A percentile compares a stretch with the other conserved stretches of the same genome.
Evolutionary conservation across 2,113 vertebrate species (phyloP).

Genomic region (Herpailurus yagouaroundi): DNA sequence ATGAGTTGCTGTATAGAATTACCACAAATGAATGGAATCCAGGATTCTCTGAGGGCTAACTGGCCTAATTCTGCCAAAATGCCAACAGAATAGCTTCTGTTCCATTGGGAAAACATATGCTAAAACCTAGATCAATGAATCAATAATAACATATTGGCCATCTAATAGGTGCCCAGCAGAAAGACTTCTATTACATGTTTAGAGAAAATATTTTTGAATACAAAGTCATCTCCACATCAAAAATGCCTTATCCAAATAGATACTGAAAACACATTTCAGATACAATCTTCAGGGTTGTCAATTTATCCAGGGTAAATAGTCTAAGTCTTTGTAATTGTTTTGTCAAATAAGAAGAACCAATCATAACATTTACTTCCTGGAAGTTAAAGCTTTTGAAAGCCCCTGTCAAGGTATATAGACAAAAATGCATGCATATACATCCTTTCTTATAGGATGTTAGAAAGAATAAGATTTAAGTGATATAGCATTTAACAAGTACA

Average conservation of each 20-base stretch:
- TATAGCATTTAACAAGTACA: neutral
- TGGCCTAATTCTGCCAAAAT: constrained; percentile 49
- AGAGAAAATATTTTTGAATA: constrained; percentile 5
- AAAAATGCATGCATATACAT: neutral
- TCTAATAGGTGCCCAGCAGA: neutral
- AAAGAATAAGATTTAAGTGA: constrained; percentile 44
- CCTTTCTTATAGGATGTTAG: constrained; percentile 35
- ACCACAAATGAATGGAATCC: constrained; percentile 35
- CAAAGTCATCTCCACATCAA: neutral
- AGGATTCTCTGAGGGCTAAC: constrained; percentile 58
- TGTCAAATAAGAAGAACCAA: constrained; percentile 24
- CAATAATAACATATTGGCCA: constrained; percentile 56
- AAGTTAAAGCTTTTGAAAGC: constrained; percentile 50
- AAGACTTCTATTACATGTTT: neutral
- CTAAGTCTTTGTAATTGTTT: neutral
- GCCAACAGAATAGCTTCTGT: constrained; percentile 44
- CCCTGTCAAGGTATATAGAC: neutral
- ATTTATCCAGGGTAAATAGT: neutral
- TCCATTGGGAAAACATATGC: constrained; percentile 70
- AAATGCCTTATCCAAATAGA: neutral
- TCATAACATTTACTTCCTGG: neutral
- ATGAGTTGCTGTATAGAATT: constrained; percentile 60
- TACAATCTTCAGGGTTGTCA: neutral
- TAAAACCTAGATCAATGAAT: constrained; percentile 63
- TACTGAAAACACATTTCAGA: constrained; percentile 20